Evolutionary conservation across 2,888 invertebrate genomes (phyloP).

Genomic region (Orchestes rusci): DNA sequence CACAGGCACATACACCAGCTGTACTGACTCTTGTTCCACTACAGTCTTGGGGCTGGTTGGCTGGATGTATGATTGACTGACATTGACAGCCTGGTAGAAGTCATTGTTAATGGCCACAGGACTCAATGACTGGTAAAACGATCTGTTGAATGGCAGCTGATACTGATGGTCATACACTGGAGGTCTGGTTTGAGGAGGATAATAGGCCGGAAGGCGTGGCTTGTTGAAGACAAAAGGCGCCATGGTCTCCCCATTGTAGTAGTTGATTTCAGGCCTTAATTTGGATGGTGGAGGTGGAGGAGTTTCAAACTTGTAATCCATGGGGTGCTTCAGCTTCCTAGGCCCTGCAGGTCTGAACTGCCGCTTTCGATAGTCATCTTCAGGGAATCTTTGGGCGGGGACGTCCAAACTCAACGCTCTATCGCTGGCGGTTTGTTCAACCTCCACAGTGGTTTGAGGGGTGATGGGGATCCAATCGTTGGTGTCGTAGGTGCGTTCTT

Average conservation of each 20-base stretch:
- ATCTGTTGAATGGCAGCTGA: slow-evolving; percentile 26
- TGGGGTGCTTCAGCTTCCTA: slow-evolving; percentile 26
- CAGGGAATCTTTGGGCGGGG: slow-evolving; percentile 34
- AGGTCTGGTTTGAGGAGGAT: slow-evolving; percentile 17
- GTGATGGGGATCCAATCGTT: slow-evolving; percentile 53
- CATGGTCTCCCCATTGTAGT: slow-evolving; percentile 18
- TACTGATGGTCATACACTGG: slow-evolving; percentile 29
- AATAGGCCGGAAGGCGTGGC: not conserved
- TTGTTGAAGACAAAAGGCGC: slow-evolving; percentile 5
- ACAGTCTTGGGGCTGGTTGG: not conserved
- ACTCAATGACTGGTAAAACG: slow-evolving; percentile 28
- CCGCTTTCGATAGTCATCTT: slow-evolving; percentile 21
- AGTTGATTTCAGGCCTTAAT: slow-evolving; percentile 19
- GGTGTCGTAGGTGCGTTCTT: slow-evolving; percentile 35
- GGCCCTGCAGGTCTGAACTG: slow-evolving; percentile 17
- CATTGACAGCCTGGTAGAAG: slow-evolving; percentile 23
- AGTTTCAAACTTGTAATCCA: slow-evolving; percentile 34
- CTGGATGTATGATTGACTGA: too few relatives aligned
- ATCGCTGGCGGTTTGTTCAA: slow-evolving; percentile 35
- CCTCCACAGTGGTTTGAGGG: slow-evolving; percentile 33
- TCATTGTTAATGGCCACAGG: slow-evolving; percentile 29
- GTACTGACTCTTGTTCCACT: slow-evolving; percentile 53
- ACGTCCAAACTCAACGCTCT: slow-evolving; percentile 38
- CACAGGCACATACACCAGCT: slow-evolving; percentile 74
- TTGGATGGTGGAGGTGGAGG: slow-evolving; percentile 29